Conservation (phyloP, 2,888 invertebrate genomes). For the Drosophila tripunctata region DNA sequence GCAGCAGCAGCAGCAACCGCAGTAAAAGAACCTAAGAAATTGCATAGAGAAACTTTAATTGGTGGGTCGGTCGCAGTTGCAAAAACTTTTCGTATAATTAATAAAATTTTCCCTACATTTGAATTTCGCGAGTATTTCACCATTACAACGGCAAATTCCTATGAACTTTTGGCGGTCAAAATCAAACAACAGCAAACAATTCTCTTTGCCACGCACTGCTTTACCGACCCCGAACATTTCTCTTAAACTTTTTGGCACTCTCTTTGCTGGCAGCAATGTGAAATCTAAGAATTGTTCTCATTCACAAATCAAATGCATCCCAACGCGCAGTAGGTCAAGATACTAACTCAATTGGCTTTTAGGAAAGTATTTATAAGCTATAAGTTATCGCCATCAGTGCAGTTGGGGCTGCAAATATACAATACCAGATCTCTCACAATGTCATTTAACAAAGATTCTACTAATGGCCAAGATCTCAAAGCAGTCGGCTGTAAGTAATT, state of each 20-base stretch:
- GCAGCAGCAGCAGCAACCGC: neutral
- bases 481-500: neutral
- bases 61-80: constrained; percentile 3
- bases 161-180: constrained; percentile 9
- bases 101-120: neutral
- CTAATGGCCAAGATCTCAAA: neutral
- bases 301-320: constrained; percentile 37
- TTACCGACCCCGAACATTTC: constrained; percentile 54
- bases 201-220: constrained; percentile 54
- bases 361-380: constrained; percentile 28
- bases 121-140: neutral
- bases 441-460: neutral
- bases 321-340: constrained; percentile 66
- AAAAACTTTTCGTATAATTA: constrained; percentile 9
- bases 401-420: constrained; percentile 1
- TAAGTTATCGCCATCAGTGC: constrained; percentile 27
- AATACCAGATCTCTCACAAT: neutral
- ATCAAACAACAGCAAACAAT: constrained; percentile 15
- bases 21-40: constrained; percentile 5
- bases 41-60: constrained; percentile 44
- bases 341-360: constrained; percentile 59
- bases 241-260: no score
- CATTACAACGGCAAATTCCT: constrained; percentile 7
- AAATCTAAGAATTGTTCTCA: constrained; percentile 17
- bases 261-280: constrained; percentile 21